Evolutionary conservation across 2,113 vertebrate genomes (phyloP), one percentile per base, ranked within the genome.

Genomic region (Microtus ochrogaster): DNA sequence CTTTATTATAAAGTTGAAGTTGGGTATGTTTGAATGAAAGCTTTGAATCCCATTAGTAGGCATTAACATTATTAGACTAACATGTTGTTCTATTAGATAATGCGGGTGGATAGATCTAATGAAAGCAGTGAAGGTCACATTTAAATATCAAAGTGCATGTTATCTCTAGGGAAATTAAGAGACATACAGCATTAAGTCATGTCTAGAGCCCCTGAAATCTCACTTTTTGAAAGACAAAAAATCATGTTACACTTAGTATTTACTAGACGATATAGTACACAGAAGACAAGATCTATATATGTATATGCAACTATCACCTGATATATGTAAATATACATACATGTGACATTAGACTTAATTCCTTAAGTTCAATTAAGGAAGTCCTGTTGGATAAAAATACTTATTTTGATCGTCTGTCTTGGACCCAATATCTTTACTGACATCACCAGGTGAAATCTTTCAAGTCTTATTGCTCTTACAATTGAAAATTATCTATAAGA

Each of bases 1-100:
- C 52, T 55, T 36, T 84, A 86, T 79, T 79, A 76, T 8, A 92
- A 89, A 94, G 76, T 17, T 61, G 93, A 97, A 81, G 63, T 73
- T 82, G 47, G 55, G 47, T 86, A 90, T 78, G 16, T 89, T 94
- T 91, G 92, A 85, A 65, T 93, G 70, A 90, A 95, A 90, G 94
- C 36, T 33, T 30, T 93, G 8, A 91, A 87, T 90, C 87, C 36
- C 74, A 74, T 81, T 49, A 78, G 41, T 30, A 86, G 78, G 74
- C 36, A 85, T 66, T 92, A 92, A 84, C 73, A 58, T 90, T 78
- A 92, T 88, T 82, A 90, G 70, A 82, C 94, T 76, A 65, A 44
- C n/a, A 52, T 72, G 24, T 28, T 92, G 70, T 77, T 77, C 76
- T 3, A 2, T 92, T 91, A 86, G 47, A 79, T 83, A 89, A 86